A percentile compares a stretch with the other conserved stretches of the same genome.
Conservation (phyloP, 2,113 vertebrate species). For the Tenrec ecaudatus region DNA sequence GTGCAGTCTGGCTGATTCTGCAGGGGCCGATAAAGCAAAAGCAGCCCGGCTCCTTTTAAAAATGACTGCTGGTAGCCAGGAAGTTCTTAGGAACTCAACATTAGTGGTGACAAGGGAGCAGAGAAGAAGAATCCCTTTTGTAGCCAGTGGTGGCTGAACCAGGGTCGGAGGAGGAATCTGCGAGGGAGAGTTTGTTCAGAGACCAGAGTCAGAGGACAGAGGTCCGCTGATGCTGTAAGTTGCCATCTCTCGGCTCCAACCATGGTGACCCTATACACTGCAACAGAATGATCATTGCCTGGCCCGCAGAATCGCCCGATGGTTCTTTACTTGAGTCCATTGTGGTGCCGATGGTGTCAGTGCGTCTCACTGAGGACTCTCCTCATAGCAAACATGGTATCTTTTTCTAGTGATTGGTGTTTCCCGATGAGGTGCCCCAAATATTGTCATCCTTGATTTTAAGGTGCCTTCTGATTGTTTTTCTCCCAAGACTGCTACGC, state of each 20-base stretch:
- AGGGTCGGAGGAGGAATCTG: neutral
- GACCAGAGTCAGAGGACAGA: neutral
- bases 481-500: neutral
- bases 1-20: constrained; percentile 18
- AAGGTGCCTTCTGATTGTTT: neutral
- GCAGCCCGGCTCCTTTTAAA: neutral
- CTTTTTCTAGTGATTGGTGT: neutral
- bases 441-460: neutral
- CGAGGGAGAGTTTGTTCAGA: neutral
- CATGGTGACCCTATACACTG: neutral
- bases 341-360: neutral
- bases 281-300: neutral
- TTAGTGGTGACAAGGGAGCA: neutral
- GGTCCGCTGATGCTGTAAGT: neutral
- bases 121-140: neutral
- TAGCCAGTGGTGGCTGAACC: neutral
- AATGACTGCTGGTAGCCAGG: neutral
- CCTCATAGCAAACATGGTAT: neutral
- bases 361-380: neutral
- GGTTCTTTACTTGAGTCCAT: neutral
- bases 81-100: constrained; percentile 16
- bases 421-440: neutral
- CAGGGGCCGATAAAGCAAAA: neutral
- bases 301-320: neutral
- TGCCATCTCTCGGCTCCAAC: neutral